Evolutionary conservation across 1,140 invertebrate species (phyloP), one percentile per base, ranked within the genome.

Genomic region (Drosophila ananassae): DNA sequence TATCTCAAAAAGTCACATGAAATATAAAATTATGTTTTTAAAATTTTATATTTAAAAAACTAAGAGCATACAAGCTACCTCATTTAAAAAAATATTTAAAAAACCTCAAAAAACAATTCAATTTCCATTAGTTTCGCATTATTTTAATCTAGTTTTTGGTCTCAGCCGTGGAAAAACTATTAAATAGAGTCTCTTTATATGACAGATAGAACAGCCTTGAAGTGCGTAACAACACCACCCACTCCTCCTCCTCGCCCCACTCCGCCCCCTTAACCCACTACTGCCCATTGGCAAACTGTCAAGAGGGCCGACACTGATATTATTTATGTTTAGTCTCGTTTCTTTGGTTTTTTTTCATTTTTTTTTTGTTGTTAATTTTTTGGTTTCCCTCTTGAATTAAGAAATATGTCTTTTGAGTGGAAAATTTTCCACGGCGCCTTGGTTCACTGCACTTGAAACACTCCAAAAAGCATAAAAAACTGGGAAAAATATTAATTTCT

Each of bases 391-490:
- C 64, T 62, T 58, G 59, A 73, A 61, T 32, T 61, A 52, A 81
- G 73, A 37, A 74, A 74, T 73, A 44, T 81, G 64, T 87, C 71
- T 44, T 47, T 4, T 24, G 54, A 63, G 61, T 85, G 74, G 82
- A 78, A 69, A 85, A 81, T 82, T 85, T 85, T 81, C 82, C 77
- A 87, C 56, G 32, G 54, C 54, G 17, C 6, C 28, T 37, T 47
- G 55, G 68, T 72, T 71, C 68, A 72, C 68, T 72, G 68, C 64
- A 69, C 63, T 50, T 17, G 32, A 7, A 10, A 4, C 3, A 37
- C 12, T 10, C 34, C 34, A 12, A 37, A 34, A 10, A 5, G 12
- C 34, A 57, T 13, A 37, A 3, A 3, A 10, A 46, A 12, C 12
- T 13, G 22, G 3, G 8, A 24, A 47, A 47, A 22, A 24, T 54